These are phyloP conservation scores for Trematomus loennbergii DNA, from an alignment of 2,113 vertebrate genomes.

Conservation along the genomic window DNA sequence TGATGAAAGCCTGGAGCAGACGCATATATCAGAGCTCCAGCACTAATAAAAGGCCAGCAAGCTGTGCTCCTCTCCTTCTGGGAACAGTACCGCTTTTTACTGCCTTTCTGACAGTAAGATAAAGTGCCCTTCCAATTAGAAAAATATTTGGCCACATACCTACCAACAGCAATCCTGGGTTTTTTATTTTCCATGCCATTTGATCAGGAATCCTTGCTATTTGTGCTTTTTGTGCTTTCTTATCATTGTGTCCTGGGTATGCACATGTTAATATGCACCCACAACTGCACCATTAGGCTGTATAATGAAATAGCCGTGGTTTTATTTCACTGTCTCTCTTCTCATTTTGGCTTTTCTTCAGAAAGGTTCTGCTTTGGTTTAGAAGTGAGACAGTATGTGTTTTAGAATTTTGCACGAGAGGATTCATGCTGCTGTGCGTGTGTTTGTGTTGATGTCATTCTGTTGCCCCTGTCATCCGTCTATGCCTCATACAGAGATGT, in stretches of 20 bases:
- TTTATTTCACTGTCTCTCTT: conserved; percentile 59
- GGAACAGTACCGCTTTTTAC: conserved; percentile 84
- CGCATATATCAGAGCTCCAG: conserved; percentile 84
- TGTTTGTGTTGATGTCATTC: conserved; percentile 77
- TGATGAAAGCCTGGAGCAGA: conserved; percentile 84
- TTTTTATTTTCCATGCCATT: conserved; percentile 80
- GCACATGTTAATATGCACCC: conserved; percentile 66
- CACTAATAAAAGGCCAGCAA: conserved; percentile 86
- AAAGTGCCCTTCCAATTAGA: conserved; percentile 88
- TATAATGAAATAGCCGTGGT: conserved; percentile 66
- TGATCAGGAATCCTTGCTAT: conserved; percentile 75
- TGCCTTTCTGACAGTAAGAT: conserved; percentile 87
- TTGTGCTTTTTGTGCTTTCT: conserved; percentile 70
- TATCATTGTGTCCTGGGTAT: conserved; percentile 55
- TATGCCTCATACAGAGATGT: conserved; percentile 67
- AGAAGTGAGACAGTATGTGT: conserved; percentile 49
- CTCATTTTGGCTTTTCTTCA: conserved; percentile 55
- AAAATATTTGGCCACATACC: conserved; percentile 87
- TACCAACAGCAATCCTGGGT: conserved; percentile 73
- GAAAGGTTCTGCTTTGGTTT: conserved; percentile 57
- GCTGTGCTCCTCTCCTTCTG: conserved; percentile 83
- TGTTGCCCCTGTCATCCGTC: conserved; percentile 72
- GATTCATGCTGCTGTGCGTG: conserved; percentile 61
- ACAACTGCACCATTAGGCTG: conserved; percentile 51
- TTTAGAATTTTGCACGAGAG: conserved; percentile 70